These are phyloP conservation scores for Cosmia trapezina DNA, from an alignment of 2,888 invertebrate species.

Conservation along the genomic window DNA sequence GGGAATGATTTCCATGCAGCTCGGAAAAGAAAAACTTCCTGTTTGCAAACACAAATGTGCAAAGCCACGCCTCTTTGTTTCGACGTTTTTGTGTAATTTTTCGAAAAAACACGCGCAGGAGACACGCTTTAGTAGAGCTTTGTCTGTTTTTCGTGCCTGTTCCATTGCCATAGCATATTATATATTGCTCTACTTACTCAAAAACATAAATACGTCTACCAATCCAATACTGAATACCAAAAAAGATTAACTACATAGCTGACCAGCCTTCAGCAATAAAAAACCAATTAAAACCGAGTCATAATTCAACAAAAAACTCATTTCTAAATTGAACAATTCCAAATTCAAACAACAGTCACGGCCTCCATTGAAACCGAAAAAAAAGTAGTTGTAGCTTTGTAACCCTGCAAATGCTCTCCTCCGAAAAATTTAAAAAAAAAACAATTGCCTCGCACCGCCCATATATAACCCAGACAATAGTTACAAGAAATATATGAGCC, in stretches of 20 bases:
- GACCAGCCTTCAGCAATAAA: conserved; percentile 34
- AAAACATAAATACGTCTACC: background rate
- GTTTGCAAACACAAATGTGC: too few species aligned
- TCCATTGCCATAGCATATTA: background rate
- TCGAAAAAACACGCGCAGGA: too few species aligned
- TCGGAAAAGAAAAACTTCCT: too few species aligned
- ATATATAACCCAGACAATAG: conserved; percentile 73
- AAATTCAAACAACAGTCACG: conserved; percentile 61
- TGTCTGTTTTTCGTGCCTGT: background rate
- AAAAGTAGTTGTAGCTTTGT: conserved; percentile 58
- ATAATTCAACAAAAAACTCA: conserved; percentile 62
- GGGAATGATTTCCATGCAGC: too few species aligned
- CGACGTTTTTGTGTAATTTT: too few species aligned
- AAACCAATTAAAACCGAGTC: conserved; percentile 55
- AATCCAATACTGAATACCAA: conserved; percentile 12
- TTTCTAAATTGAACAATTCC: conserved; percentile 63
- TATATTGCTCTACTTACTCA: background rate
- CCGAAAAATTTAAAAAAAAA: conserved; percentile 65
- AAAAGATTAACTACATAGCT: conserved; percentile 21
- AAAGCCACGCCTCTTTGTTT: too few species aligned
- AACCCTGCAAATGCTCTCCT: conserved; percentile 55
- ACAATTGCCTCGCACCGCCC: conserved; percentile 64
- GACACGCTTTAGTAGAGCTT: too few species aligned
- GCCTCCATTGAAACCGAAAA: conserved; percentile 55
- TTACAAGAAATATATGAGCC: conserved; percentile 72